Evolutionary conservation across 2,797 vertebrate species (phyloP), one percentile per base, ranked within the genome.

Genomic region (Esox masquinongy): DNA sequence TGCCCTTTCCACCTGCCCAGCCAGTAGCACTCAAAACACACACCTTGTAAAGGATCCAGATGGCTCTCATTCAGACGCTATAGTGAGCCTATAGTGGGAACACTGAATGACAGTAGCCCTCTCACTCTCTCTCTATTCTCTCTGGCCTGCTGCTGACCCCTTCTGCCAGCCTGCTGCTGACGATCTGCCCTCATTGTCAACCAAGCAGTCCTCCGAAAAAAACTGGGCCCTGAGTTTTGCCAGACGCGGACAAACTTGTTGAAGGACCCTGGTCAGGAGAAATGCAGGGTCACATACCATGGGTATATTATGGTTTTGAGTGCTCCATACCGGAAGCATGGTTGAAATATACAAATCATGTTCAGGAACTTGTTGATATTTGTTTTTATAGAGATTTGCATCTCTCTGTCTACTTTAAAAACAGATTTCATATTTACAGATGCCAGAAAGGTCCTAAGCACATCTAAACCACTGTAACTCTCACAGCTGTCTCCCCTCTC

Each of bases 1-100:
- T 11, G 24, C 7, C 17, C 39, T 47, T 39, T 56, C 26, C 50
- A 53, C 70, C 26, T 56, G 50, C 26, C 26, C 29, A 53, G 49
- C 43, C 12, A 43, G 39, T 70, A 43, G 22, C 36, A 29, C 61
- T 47, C 50, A 31, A 29, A 24, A 64, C 36, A 49, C 36, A 49
- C 8, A 22, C 43, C 50, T 61, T 75, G 67, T 59, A 70, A 61
- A 26, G 70, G 74, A 26, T 70, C 50, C 34, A 39, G 67, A 70
- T 61, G 67, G 43, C 47, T 69, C 66, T 43, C 31, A 43, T 53
- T 70, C 51, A 43, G 50, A 47, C 34, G 47, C 16, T 14, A 36
- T 70, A 47, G 43, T n/a, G n/a, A 5, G 51, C n/a, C 51, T 39
- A 12, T 51, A 49, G 16, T 51, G 69, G 69, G 59, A 12, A 61